Base-by-base conservation (phyloP, 2,797 vertebrate genomes). In the Onychomys leucogaster region DNA sequence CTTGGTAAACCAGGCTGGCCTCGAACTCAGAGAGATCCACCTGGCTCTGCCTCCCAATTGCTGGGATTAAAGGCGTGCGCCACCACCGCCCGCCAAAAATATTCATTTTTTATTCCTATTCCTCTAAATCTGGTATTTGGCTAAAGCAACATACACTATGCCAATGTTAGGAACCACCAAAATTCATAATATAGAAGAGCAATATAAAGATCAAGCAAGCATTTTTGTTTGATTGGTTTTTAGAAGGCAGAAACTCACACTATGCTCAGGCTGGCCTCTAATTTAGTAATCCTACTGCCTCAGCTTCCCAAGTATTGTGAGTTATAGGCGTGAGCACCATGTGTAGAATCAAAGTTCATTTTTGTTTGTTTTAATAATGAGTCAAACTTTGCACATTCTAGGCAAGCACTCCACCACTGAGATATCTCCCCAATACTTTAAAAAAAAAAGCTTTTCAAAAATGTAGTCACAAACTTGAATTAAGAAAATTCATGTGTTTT, bases 391-490 rank as follows among this genome's bases (percentile, higher is more conserved):
- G 27, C 19, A 46, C 27, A 23, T 46, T 19, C 41, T 84, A 8
- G 82, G 41, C 61, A 46, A 65, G 61, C 11, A 8, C 59, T 84
- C 61, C 21, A 67, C 83, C 43, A 85, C 43, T n/a, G 6, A 67
- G 1, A n/a, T 73, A 88, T 55, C 67, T 29, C 13, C 65, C 59
- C 10, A 84, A 46, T 49, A 84, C 27, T 83, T 89, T 27, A 85
- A 86, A 90, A 81, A 86, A 90, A 81, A 71, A 85, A 41, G 25
- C 0, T 67, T 83, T 94, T n/a, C 32, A 65, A 65, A 85, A 85
- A 67, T 5, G 11, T 67, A 85, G 21, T 55, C 82, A 32, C 82
- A 85, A 91, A 61, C 75, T 52, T 90, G 65, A 95, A 95, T 81
- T 94, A 6, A 32, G 32, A 91, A 75, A 89, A 80, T 69, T 34